phyloP scores from a whole-genome alignment of 2,113 vertebrate species.

The Petroica traversi region DNA sequence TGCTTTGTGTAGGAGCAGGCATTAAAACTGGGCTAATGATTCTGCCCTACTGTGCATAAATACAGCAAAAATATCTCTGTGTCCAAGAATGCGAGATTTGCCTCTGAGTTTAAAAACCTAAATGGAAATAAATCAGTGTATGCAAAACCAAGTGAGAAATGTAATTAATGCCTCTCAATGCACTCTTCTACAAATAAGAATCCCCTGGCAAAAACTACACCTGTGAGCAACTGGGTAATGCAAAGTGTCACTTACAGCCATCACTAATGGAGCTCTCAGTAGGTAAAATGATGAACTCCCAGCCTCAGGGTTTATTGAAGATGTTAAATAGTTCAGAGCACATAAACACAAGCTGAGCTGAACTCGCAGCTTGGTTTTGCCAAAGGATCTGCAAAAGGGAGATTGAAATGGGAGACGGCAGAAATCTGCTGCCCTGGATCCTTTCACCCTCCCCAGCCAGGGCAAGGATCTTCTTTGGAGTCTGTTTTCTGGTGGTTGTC shows the following conservation, averaged over 20 bases:
- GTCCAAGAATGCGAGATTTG: neutral
- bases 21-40: neutral
- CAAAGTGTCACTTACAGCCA: neutral
- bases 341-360: neutral
- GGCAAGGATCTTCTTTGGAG: neutral
- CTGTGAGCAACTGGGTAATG: neutral
- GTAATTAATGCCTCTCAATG: neutral
- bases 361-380: neutral
- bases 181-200: neutral
- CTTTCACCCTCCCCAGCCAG: neutral
- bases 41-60: neutral
- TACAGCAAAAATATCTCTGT: neutral
- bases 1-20: neutral
- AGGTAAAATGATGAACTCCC: neutral
- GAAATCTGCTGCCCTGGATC: neutral
- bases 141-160: neutral
- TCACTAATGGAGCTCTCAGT: neutral
- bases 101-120: neutral
- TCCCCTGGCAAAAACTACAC: neutral
- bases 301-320: neutral
- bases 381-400: neutral
- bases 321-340: neutral
- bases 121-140: neutral
- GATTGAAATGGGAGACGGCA: neutral
- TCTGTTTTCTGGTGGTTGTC: neutral